Conservation (phyloP, 2,888 invertebrate genomes). For the Furcula furcula region DNA sequence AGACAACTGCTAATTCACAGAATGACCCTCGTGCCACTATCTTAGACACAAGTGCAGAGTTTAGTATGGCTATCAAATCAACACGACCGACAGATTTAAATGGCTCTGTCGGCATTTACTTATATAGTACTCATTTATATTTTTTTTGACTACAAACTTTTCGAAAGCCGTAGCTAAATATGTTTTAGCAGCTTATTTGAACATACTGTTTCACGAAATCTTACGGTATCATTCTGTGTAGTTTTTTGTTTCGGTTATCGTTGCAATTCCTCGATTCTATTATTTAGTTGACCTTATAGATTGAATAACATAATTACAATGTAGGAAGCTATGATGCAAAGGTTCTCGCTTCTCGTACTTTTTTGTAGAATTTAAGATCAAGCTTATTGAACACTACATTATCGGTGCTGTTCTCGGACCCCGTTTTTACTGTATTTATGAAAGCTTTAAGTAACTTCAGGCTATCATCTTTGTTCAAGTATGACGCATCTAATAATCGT, state of each 20-base stretch:
- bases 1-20: no score
- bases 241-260: background rate
- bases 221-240: background rate
- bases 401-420: conserved; percentile 14
- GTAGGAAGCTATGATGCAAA: background rate
- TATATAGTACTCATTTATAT: background rate
- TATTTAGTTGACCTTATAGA: conserved; percentile 2
- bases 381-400: conserved; percentile 17
- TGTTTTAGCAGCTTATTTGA: conserved; percentile 9
- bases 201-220: conserved; percentile 5
- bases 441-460: conserved; percentile 33
- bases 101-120: background rate
- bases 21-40: no score
- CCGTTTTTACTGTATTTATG: conserved; percentile 42
- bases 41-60: no score
- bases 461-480: conserved; percentile 36
- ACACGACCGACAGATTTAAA: no score
- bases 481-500: conserved; percentile 34
- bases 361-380: conserved; percentile 32
- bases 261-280: conserved; percentile 4
- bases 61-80: no score
- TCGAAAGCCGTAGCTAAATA: conserved; percentile 15
- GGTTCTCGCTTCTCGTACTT: conserved; percentile 2
- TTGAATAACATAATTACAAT: conserved; percentile 6
- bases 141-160: conserved; percentile 11